Evolutionary conservation across 2,888 invertebrate species (phyloP), one percentile per base, ranked within the genome.

Genomic region (Trichopoda pennipes): DNA sequence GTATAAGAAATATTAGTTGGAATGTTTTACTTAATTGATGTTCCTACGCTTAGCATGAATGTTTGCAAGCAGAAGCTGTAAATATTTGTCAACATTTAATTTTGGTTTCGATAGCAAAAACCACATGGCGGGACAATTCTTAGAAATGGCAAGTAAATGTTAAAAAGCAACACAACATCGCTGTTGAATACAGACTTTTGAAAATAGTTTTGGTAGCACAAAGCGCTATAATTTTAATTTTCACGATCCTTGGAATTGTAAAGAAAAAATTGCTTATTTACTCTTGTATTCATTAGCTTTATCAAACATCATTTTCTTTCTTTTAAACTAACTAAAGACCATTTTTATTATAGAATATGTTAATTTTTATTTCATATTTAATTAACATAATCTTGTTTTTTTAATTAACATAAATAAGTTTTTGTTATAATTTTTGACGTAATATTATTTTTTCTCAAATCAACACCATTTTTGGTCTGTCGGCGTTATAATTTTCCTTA

Each of bases 401-500:
- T 38, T 38, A 38, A 38, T 38, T 38, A 38, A 38, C 38, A 38
- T 38, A 38, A 38, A 38, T 12, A 12, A 38, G 69, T 83, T 80
- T 23, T 73, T 79, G 72, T 63, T 73, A 56, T 73, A 63, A 80
- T 66, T 72, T 68, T 38, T 51, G 58, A 75, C 75, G 42, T 72
- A n/a, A 14, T 72, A 58, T 74, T 60, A 73, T 77, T 66, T 82
- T 82, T 82, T 82, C 83, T 77, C 74, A 80, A 80, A 83, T 80
- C 84, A 80, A 81, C 81, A 84, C 75, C 86, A 87, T 86, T 88
- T 87, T 79, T 79, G 51, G 70, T 63, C 68, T 69, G 73, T 73
- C 72, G 75, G 61, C 63, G 56, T 76, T 76, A 82, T 69, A 82
- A 79, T 82, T 77, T 77, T 69, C 56, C 23, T 70, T 56, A 28